A percentile compares a stretch with the other conserved stretches of the same genome.
Evolutionary conservation across 2,888 invertebrate genomes (phyloP).

Genomic region (Stegophylla sp.): DNA sequence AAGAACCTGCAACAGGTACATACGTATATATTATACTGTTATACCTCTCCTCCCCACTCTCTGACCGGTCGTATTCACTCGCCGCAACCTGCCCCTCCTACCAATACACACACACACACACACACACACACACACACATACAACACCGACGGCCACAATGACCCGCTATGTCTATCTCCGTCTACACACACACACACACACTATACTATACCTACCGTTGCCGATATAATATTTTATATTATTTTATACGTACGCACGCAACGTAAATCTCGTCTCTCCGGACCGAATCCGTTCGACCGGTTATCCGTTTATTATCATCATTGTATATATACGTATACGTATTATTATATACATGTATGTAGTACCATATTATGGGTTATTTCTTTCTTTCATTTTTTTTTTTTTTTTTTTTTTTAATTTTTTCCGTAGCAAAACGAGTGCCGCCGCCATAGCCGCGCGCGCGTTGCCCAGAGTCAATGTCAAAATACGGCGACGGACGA

Average conservation of each 20-base stretch:
- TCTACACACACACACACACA: too few relatives aligned
- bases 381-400: neutral
- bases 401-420: neutral
- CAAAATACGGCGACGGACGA: conserved; percentile 8
- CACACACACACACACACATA: neutral
- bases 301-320: conserved; percentile 10
- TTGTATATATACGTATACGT: neutral
- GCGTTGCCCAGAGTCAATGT: conserved; percentile 49
- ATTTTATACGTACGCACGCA: neutral
- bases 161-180: conserved; percentile 16
- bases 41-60: conserved; percentile 8
- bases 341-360: neutral
- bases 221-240: neutral
- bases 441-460: neutral
- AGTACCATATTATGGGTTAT: neutral
- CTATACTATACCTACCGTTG: neutral
- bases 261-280: neutral
- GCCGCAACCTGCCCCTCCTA: neutral
- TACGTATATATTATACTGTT: conserved; percentile 3
- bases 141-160: conserved; percentile 6
- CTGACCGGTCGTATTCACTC: conserved; percentile 18
- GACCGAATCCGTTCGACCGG: conserved; percentile 48
- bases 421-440: neutral
- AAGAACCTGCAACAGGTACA: neutral
- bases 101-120: too few relatives aligned